Evolutionary conservation across 2,113 vertebrate species (phyloP).

Genomic region (Clarias gariepinus): DNA sequence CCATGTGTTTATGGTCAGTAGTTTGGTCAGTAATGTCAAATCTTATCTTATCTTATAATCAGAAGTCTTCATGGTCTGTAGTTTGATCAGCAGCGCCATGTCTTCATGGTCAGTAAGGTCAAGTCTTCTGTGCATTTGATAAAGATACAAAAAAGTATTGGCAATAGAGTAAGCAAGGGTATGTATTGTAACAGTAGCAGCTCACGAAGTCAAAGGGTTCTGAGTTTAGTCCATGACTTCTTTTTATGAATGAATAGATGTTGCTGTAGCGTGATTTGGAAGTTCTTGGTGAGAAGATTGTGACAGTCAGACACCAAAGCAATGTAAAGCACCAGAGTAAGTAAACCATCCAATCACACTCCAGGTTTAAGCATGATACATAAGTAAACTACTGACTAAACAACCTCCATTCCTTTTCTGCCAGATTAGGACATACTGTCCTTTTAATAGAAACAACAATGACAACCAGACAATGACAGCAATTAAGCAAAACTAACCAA

Average conservation of each 20-base stretch:
- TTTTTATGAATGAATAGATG: background rate
- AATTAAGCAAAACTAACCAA: constrained; percentile 15
- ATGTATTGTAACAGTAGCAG: background rate
- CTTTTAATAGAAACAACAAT: background rate
- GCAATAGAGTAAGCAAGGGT: background rate
- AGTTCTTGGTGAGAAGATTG: background rate
- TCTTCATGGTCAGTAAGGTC: no score
- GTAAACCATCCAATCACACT: background rate
- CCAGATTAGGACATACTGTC: background rate
- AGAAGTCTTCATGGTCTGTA: no score
- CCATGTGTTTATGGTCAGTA: no score
- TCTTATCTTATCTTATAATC: no score
- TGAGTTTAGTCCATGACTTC: background rate
- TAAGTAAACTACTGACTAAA: background rate
- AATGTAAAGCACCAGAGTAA: background rate
- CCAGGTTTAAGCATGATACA: background rate
- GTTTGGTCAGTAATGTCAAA: no score
- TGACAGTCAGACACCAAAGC: background rate
- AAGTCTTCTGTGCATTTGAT: background rate
- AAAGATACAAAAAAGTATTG: background rate
- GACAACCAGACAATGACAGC: background rate
- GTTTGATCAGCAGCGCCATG: no score
- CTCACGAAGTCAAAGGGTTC: background rate
- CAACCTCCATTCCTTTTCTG: background rate
- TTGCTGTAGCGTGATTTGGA: background rate